Base-by-base conservation (phyloP, 2,113 vertebrate genomes). In the Hiodon tergisus region DNA sequence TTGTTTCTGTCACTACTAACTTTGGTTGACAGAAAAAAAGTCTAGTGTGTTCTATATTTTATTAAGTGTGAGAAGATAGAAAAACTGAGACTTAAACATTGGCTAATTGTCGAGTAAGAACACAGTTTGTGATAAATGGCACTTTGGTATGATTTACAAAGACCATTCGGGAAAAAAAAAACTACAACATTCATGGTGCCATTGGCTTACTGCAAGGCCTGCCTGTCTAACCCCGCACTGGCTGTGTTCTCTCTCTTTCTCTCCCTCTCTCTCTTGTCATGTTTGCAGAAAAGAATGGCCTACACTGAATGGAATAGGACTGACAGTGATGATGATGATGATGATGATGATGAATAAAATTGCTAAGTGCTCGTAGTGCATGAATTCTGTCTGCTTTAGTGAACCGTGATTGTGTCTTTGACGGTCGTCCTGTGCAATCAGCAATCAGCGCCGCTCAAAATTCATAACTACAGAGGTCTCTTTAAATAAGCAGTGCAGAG, bases 251-350 rank as follows among this genome's bases (percentile, higher is more conserved):
- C 31, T 31, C 31, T 31, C 31, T 31, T 2, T 31, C 31, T 31
- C 31, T 31, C 31, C 2, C 13, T 77, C 90, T 91, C 88, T 89
- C 86, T 89, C 71, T 91, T 91, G 84, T 85, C 93, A 89, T 93
- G 91, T 96, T 92, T 89, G 83, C 95, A 97, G 96, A 93, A 92
- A 89, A 94, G 88, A 83, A 86, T 91, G 89, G 85, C 83, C 88
- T 87, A 85, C 92, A 91, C 87, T 88, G 89, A 92, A 81, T 89
- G 93, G 91, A 86, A 82, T 91, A 81, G 88, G 86, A 84, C 83
- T 92, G 91, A 83, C 88, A 89, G 72, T 89, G 90, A 89, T 92
- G 92, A 88, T 89, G 89, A 78, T 88, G 90, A 92, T 85, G 89
- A 91, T 83, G 88, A 83, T 73, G 83, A 91, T 85, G 93, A 91